Conservation (phyloP, 2,113 vertebrate species). For the Puntigrus tetrazona region DNA sequence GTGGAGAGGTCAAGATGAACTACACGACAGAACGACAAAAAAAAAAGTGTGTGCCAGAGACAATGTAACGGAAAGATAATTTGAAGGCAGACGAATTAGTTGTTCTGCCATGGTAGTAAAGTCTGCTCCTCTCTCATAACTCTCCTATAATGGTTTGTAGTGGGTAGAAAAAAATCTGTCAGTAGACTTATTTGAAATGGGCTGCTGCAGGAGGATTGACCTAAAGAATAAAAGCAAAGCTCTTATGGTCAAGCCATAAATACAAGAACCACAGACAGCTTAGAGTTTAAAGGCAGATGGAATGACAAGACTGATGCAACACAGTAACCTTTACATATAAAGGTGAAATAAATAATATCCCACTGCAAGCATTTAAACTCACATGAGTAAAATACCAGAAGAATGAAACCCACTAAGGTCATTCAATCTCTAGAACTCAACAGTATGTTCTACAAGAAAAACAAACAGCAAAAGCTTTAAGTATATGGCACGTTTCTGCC, state of each 20-base stretch:
- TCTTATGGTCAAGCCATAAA: slow-evolving; percentile 29
- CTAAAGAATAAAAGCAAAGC: slow-evolving; percentile 17
- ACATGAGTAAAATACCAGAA: not conserved
- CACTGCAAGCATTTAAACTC: not conserved
- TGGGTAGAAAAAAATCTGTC: slow-evolving; percentile 45
- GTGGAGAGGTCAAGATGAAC: not conserved
- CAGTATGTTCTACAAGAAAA: not conserved
- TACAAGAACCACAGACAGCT: slow-evolving; percentile 29
- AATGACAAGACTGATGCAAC: slow-evolving; percentile 24
- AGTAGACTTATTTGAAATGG: not conserved
- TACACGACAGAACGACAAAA: not conserved
- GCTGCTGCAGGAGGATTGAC: not conserved
- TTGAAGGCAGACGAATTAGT: slow-evolving; percentile 31
- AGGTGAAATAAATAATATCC: slow-evolving; percentile 6
- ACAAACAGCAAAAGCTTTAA: not conserved
- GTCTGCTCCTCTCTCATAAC: slow-evolving; percentile 48
- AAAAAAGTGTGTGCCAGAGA: not conserved
- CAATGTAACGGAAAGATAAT: slow-evolving; percentile 14
- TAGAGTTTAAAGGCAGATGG: slow-evolving; percentile 11
- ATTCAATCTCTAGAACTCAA: not conserved
- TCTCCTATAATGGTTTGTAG: slow-evolving; percentile 19
- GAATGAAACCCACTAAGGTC: not conserved
- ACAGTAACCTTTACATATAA: not conserved
- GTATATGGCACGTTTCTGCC: not conserved
- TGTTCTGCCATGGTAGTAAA: not conserved